A percentile compares a stretch with the other conserved stretches of the same genome.
phyloP scores from a whole-genome alignment of 2,797 vertebrate species.

The Lophius americanus region DNA sequence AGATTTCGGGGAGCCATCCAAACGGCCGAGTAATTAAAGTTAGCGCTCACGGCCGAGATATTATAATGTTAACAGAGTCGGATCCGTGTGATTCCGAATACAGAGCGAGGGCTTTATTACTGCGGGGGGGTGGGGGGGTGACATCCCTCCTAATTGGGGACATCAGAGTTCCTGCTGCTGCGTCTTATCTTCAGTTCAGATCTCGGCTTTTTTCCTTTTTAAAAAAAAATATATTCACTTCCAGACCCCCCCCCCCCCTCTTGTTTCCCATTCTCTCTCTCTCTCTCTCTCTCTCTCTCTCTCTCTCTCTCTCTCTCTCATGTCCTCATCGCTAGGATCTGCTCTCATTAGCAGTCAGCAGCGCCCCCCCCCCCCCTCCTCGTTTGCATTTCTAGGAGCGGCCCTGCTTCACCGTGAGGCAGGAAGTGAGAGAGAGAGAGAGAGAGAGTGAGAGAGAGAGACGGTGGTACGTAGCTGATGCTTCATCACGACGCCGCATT shows the following conservation, averaged over 20 bases:
- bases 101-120: constrained; percentile 99
- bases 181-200: constrained; percentile 95
- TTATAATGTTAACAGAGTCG: constrained; percentile 99
- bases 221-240: constrained; percentile 99
- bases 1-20: constrained; percentile 92
- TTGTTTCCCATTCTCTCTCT: constrained; percentile 41
- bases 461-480: constrained; percentile 78
- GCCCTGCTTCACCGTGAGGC: constrained; percentile 85
- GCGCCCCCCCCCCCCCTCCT: constrained; percentile 85
- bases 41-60: constrained; percentile 96
- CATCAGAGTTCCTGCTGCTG: constrained; percentile 98
- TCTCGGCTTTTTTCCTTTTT: constrained; percentile 56
- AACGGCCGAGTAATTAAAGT: constrained; percentile 99
- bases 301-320: constrained; percentile 70
- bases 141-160: constrained; percentile 99
- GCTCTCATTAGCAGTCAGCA: constrained; percentile 99
- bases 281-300: constrained; percentile 71
- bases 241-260: constrained; percentile 54
- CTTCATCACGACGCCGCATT: constrained; percentile 87
- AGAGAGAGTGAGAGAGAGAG: constrained; percentile 7
- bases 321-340: constrained; percentile 92
- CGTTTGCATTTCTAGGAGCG: constrained; percentile 98
- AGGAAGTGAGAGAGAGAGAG: constrained; percentile 24
- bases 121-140: constrained; percentile 93
- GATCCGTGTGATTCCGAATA: constrained; percentile 98